A percentile compares a stretch with the other conserved stretches of the same genome.
These are phyloP conservation scores for Psettodes erumei DNA, from an alignment of 2,113 vertebrate species.

Conservation along the genomic window DNA sequence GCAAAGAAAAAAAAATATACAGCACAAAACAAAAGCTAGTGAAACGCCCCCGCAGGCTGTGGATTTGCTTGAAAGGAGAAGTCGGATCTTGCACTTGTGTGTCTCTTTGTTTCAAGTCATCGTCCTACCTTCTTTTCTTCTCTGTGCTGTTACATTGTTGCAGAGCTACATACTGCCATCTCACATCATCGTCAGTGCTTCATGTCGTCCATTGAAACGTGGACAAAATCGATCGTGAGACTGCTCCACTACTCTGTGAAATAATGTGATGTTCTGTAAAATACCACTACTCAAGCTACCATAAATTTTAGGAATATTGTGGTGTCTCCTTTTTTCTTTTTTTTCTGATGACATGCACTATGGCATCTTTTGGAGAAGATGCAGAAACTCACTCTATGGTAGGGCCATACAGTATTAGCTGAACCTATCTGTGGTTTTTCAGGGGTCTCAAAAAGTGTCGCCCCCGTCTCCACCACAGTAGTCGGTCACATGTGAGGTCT, in stretches of 20 bases:
- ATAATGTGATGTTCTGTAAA: constrained; percentile 59
- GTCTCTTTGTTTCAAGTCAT: neutral
- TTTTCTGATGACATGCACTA: constrained; percentile 43
- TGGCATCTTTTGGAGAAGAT: constrained; percentile 41
- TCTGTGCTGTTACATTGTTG: constrained; percentile 44
- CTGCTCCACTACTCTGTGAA: constrained; percentile 51
- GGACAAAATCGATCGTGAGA: constrained; percentile 38
- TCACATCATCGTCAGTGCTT: constrained; percentile 40
- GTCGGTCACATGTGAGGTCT: constrained; percentile 17
- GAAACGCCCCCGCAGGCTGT: neutral
- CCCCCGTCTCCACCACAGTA: constrained; percentile 10
- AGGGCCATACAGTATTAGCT: constrained; percentile 63
- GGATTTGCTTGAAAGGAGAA: constrained; percentile 8
- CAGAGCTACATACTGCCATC: constrained; percentile 57
- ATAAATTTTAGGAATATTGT: constrained; percentile 33
- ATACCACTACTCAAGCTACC: constrained; percentile 40
- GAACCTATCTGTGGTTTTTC: constrained; percentile 16
- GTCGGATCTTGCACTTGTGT: constrained; percentile 20
- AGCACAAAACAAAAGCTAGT: neutral
- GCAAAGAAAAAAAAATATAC: neutral
- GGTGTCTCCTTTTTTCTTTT: constrained; percentile 19
- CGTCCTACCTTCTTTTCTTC: neutral
- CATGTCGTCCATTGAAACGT: constrained; percentile 34
- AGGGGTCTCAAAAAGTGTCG: constrained; percentile 24
- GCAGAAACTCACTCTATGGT: constrained; percentile 34